Conservation (phyloP, 2,888 invertebrate species). For the Antitype chi region DNA sequence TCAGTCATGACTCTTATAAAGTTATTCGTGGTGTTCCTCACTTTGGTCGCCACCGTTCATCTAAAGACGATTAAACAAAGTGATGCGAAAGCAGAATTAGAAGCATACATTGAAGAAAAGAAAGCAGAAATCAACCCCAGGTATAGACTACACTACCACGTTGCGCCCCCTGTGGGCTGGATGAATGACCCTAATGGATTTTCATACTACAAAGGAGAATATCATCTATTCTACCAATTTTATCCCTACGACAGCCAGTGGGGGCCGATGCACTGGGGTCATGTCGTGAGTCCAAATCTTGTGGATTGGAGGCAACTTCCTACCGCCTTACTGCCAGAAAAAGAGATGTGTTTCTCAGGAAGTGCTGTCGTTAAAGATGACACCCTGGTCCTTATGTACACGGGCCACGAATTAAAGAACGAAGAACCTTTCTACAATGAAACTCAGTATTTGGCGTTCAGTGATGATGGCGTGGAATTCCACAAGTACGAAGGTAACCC, state of each 20-base stretch:
- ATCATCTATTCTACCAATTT: slow-evolving; percentile 90
- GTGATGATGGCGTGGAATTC: slow-evolving; percentile 84
- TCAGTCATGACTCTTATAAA: slow-evolving; percentile 52
- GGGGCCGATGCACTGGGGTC: slow-evolving; percentile 91
- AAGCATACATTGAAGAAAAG: slow-evolving; percentile 80
- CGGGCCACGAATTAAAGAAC: slow-evolving; percentile 75
- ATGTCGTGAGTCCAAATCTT: slow-evolving; percentile 84
- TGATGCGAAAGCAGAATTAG: slow-evolving; percentile 68
- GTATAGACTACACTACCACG: slow-evolving; percentile 83
- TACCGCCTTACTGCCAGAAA: slow-evolving; percentile 86
- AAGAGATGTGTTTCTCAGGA: slow-evolving; percentile 87
- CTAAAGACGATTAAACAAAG: slow-evolving; percentile 66
- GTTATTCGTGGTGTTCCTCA: slow-evolving; percentile 61
- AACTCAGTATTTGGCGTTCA: slow-evolving; percentile 84
- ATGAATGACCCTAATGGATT: slow-evolving; percentile 91
- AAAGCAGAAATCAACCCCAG: slow-evolving; percentile 79
- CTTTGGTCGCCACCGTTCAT: slow-evolving; percentile 65
- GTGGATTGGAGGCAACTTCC: slow-evolving; percentile 87
- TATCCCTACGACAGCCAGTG: slow-evolving; percentile 86
- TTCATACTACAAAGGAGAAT: slow-evolving; percentile 86
- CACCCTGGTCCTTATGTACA: slow-evolving; percentile 82
- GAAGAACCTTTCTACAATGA: slow-evolving; percentile 78
- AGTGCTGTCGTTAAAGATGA: slow-evolving; percentile 84
- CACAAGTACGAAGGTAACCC: slow-evolving; percentile 85
- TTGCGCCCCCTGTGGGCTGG: slow-evolving; percentile 88